Conservation (phyloP, 2,888 invertebrate species). For the Bembecia ichneumoniformis region DNA sequence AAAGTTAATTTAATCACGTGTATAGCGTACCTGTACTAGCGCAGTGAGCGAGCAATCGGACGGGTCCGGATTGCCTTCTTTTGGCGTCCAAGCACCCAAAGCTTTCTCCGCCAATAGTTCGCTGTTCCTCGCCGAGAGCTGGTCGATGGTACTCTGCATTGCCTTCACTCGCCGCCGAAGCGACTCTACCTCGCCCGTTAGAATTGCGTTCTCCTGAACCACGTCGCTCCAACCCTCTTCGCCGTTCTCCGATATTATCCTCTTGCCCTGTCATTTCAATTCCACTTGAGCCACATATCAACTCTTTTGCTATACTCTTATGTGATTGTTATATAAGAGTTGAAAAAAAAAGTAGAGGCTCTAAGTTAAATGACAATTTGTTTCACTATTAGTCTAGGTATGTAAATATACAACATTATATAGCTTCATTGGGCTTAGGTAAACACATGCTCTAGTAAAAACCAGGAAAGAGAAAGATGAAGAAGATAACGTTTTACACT, state of each 20-base stretch:
- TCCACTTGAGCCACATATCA: not conserved
- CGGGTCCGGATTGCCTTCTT: constrained; percentile 47
- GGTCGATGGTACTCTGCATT: constrained; percentile 93
- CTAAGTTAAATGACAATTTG: too few species aligned
- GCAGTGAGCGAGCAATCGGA: constrained; percentile 55
- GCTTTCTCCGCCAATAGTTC: constrained; percentile 86
- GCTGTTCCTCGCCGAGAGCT: constrained; percentile 85
- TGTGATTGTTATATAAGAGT: too few species aligned
- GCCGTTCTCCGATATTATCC: constrained; percentile 89
- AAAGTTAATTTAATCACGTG: too few species aligned
- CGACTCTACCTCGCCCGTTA: constrained; percentile 90
- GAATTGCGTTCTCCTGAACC: constrained; percentile 94
- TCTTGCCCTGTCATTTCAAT: constrained; percentile 78
- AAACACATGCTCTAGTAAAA: too few species aligned
- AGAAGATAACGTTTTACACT: too few species aligned
- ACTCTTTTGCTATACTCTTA: not conserved
- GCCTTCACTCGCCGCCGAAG: constrained; percentile 92
- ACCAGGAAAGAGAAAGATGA: too few species aligned
- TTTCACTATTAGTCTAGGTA: too few species aligned
- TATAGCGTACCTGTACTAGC: constrained; percentile 62
- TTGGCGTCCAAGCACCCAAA: constrained; percentile 73
- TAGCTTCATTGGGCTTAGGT: too few species aligned
- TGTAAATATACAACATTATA: too few species aligned
- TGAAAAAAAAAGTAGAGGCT: too few species aligned
- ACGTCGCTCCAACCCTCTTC: constrained; percentile 92